Percentiles rank a stretch among this genome's conserved stretches.
Conservation (phyloP, 2,113 vertebrate genomes). For the Microtus richardsoni region DNA sequence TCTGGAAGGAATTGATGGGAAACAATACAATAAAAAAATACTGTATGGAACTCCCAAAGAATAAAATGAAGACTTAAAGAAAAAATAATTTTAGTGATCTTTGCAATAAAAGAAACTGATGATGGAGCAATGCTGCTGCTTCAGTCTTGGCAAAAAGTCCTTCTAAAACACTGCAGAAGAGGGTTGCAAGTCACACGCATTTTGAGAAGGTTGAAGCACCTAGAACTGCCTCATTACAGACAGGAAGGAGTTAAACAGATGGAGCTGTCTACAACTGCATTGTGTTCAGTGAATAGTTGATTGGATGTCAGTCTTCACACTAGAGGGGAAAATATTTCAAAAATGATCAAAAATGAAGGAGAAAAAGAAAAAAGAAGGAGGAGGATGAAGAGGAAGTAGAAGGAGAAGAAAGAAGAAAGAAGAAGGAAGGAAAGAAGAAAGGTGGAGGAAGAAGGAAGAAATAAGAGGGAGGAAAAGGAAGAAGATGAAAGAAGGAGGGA, state of each 20-base stretch:
- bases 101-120: not conserved
- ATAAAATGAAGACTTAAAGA: not conserved
- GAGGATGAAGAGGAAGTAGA: too few species aligned
- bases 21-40: not conserved
- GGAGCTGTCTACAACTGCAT: not conserved
- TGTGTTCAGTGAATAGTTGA: not conserved
- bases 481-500: too few species aligned
- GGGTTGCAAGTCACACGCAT: not conserved
- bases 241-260: not conserved
- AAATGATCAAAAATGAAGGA: not conserved
- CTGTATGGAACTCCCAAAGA: not conserved
- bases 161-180: not conserved
- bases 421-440: accelerated
- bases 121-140: accelerated
- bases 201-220: not conserved
- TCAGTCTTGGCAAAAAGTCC: not conserved
- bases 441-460: too few species aligned
- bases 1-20: not conserved
- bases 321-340: not conserved
- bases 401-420: too few species aligned
- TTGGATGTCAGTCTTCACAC: not conserved
- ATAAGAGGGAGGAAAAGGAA: too few species aligned
- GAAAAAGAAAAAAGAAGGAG: not conserved
- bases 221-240: not conserved
- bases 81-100: not conserved